Base-by-base conservation (phyloP, 2,797 vertebrate genomes). In the Etheostoma perlongum region DNA sequence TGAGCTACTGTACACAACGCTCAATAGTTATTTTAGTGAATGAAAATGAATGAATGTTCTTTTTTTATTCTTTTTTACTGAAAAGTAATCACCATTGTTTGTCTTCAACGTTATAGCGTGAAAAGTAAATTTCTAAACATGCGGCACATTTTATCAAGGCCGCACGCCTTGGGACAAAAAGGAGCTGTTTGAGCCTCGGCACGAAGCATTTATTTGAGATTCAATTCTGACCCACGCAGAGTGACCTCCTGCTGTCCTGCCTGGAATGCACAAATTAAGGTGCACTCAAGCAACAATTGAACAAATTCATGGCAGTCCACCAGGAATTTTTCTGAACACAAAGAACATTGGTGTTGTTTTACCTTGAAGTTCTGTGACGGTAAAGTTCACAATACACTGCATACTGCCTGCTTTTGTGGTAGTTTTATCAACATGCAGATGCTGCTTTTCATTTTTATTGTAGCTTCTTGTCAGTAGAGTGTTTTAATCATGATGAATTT, bases 271-370 rank as follows among this genome's bases (percentile, higher is more conserved):
- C 81, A 82, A 84, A 86, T 88, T 82, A 82, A 82, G 76, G 85
- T 72, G 81, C 85, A 87, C 79, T 91, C 84, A 85, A 51, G 73
- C 77, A 86, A 87, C 85, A 88, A 88, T 75, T 79, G 70, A 69
- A 78, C 65, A 85, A 63, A 88, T 81, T 78, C 80, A 68, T 42
- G 21, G 63, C 48, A 13, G 68, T 82, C 76, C 76, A 63, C 65
- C 12, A 44, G 70, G 73, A 76, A 78, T 79, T 70, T 44, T 74
- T 27, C 5, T n/a, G 14, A 80, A 52, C 68, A 74, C 59, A 76
- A 66, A 67, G 30, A 57, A 52, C 54, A 62, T 48, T 1, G 9
- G 25, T 72, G 84, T 81, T 81, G 81, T 89, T 81, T 86, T 80
- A 83, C 58, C 60, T 74, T 74, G 67, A 80, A 74, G 64, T 49